A percentile compares a stretch with the other conserved stretches of the same genome.
These are phyloP conservation scores for Oncorhynchus clarkii DNA, from an alignment of 2,113 vertebrate genomes.

Conservation along the genomic window DNA sequence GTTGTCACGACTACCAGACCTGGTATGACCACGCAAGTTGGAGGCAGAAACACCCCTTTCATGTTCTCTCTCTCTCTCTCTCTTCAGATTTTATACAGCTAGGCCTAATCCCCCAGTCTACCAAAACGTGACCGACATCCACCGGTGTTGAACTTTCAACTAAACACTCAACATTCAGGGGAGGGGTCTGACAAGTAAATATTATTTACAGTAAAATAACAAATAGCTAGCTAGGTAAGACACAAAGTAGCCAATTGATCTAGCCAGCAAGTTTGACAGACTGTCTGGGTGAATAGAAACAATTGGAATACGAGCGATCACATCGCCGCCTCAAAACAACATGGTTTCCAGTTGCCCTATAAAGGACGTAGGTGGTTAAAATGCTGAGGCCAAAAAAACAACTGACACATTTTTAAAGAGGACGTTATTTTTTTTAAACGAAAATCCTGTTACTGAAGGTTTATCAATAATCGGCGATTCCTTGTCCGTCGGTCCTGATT, in stretches of 20 bases:
- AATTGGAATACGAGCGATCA: too few relatives aligned
- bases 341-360: too few relatives aligned
- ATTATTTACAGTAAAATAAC: not conserved
- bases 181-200: not conserved
- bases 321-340: too few relatives aligned
- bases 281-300: too few relatives aligned
- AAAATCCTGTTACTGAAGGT: too few relatives aligned
- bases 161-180: not conserved
- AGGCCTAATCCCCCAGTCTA: not conserved
- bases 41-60: not conserved
- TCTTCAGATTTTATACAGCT: too few relatives aligned
- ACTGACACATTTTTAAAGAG: too few relatives aligned
- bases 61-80: not conserved
- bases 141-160: not conserved
- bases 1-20: not conserved
- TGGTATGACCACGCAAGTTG: not conserved
- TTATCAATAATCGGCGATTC: too few relatives aligned
- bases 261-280: not conserved
- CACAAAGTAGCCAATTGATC: not conserved
- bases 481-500: too few relatives aligned
- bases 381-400: too few relatives aligned
- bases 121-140: not conserved
- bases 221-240: not conserved
- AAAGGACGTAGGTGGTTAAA: too few relatives aligned
- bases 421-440: too few relatives aligned